Evolutionary conservation across 35 echinoderm and acorn worm species (phyloP).

Genomic region (Heliocidaris erythrogramma): DNA sequence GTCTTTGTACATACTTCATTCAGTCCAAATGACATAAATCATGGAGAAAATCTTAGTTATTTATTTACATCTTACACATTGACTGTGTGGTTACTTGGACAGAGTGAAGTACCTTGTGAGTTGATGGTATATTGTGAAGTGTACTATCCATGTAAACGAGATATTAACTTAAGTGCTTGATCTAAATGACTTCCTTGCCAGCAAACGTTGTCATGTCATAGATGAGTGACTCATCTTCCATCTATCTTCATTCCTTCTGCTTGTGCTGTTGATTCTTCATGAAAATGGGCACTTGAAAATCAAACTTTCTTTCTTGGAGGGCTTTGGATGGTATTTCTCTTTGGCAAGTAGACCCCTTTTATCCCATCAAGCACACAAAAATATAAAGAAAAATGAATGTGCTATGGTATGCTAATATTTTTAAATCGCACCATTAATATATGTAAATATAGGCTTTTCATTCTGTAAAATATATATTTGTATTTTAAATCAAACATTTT

Average conservation of each 20-base stretch:
- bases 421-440: no score
- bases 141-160: not conserved
- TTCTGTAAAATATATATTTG: no score
- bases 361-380: no score
- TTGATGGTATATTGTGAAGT: not conserved
- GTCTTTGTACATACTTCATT: not conserved
- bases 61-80: not conserved
- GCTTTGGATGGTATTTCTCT: not conserved
- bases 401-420: no score
- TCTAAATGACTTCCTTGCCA: conserved; percentile 1
- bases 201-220: not conserved
- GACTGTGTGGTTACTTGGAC: not conserved
- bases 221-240: not conserved
- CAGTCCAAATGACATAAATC: not conserved
- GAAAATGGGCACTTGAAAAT: not conserved
- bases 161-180: not conserved
- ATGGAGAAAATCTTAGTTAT: not conserved
- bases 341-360: not conserved
- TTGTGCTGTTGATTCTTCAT: not conserved
- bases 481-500: no score
- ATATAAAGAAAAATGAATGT: no score
- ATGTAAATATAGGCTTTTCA: no score
- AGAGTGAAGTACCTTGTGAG: not conserved
- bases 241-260: not conserved
- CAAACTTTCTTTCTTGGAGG: not conserved